Base-by-base conservation (phyloP, 2,888 invertebrate genomes). In the Prosopocoilus inquinatus region DNA sequence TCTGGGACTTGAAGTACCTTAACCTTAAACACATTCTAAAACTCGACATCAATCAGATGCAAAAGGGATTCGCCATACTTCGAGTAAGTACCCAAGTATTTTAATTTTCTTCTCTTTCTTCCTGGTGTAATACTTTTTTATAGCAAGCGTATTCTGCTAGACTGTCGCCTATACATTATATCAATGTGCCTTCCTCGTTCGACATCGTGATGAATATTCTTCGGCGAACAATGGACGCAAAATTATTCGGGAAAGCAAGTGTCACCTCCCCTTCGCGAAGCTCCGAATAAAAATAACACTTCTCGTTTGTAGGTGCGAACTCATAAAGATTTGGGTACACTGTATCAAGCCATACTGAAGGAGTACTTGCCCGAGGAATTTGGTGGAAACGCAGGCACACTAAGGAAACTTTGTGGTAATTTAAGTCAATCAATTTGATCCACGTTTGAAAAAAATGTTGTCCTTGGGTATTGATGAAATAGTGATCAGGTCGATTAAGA, bases 321-420 rank as follows among this genome's bases (percentile, higher is more conserved):
- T 3, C 57, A 57, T 46, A 44, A 39, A 38, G 38, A 53, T 45
- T 53, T 57, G 7, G 53, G 53, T n/a, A 53, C 57, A 9, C 32
- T 57, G 9, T 33, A 46, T 4, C 1, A 38, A 12, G 28, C 16
- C 3, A 36, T 36, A 16, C 47, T 50, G 2, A 50, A 46, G 45
- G 51, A 55, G 41, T 51, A 46, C 35, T 38, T 55, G 9, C 55
- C 55, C 9, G 39, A 41, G 38, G 55, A 55, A 8, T 55, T 51
- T 9, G 55, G 50, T 20, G 55, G 55, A 12, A 46, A 51, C 13
- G 35, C 16, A 3, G 13, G 12, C 0, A 32, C 50, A 32, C n/a
- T n/a, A n/a, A n/a, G n/a, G n/a, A n/a, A n/a, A n/a, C n/a, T n/a
- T n/a, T n/a, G n/a, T n/a, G n/a, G n/a, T n/a, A n/a, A n/a, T n/a